Conservation (phyloP, 2,888 invertebrate species). For the Lordiphosa fenestrarum region DNA sequence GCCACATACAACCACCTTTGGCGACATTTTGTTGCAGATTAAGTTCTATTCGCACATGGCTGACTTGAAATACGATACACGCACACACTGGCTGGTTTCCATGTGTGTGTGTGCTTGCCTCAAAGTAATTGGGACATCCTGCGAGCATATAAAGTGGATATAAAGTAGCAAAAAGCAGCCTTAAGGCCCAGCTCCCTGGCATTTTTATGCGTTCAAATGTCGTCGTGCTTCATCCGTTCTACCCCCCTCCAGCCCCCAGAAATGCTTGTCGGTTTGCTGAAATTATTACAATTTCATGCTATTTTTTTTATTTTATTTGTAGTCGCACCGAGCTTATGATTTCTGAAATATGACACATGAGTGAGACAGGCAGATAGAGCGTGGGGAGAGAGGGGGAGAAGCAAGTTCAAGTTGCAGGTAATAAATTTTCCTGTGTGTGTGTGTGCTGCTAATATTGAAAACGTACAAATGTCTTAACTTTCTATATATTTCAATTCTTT, state of each 20-base stretch:
- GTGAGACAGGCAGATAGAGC: constrained; percentile 11
- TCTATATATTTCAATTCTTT: constrained; percentile 22
- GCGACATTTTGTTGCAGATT: constrained; percentile 80
- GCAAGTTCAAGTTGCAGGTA: constrained; percentile 52
- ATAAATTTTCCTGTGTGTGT: constrained; percentile 47
- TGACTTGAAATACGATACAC: constrained; percentile 78
- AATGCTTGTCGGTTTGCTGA: constrained; percentile 47
- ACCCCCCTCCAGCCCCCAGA: constrained; percentile 6
- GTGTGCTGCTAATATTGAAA: constrained; percentile 46
- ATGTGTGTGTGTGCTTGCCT: constrained; percentile 38
- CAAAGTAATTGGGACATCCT: constrained; percentile 79
- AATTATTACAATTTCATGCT: constrained; percentile 78
- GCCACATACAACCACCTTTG: constrained; percentile 67
- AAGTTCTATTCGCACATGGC: constrained; percentile 80
- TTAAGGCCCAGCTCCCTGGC: constrained; percentile 67
- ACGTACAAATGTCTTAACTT: constrained; percentile 58
- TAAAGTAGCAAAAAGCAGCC: constrained; percentile 69
- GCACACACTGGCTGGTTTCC: constrained; percentile 26
- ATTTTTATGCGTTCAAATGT: constrained; percentile 72
- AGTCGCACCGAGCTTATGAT: constrained; percentile 76
- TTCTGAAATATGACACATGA: constrained; percentile 76
- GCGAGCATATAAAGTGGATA: constrained; percentile 78
- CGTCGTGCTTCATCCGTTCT: constrained; percentile 62
- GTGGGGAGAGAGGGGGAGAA: constrained; percentile 14
- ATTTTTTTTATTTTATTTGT: constrained; percentile 64